These are phyloP conservation scores for Microhierax caerulescens DNA, from an alignment of 2,797 vertebrate species.

Conservation along the genomic window DNA sequence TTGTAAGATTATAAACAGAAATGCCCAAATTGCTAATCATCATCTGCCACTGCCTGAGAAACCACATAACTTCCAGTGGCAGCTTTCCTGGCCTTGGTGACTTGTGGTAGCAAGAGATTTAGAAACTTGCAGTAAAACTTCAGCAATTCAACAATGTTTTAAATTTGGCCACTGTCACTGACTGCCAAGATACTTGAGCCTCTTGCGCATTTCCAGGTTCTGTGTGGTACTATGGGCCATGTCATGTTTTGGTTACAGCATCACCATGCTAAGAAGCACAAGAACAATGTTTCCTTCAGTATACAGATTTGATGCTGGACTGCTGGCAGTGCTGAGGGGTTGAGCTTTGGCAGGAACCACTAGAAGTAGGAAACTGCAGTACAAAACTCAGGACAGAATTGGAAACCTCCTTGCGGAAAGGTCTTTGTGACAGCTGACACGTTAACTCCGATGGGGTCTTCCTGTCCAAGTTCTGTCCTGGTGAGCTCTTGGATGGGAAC, in stretches of 20 bases:
- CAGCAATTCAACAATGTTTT: not conserved
- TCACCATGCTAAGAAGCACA: not conserved
- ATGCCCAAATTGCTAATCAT: not conserved
- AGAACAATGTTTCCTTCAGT: not conserved
- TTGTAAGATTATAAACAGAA: not conserved
- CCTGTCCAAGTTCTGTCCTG: not conserved
- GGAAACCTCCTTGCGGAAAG: not conserved
- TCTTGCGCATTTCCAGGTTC: not conserved
- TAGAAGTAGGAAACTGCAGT: not conserved
- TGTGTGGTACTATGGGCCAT: fast-evolving
- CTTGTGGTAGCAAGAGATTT: not conserved
- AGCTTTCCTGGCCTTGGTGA: not conserved
- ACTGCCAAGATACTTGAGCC: not conserved
- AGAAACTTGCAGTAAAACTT: not conserved
- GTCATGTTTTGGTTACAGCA: not conserved
- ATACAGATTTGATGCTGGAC: not conserved
- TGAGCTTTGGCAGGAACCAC: not conserved
- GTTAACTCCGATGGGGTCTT: not conserved
- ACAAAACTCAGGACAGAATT: not conserved
- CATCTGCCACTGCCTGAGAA: not conserved
- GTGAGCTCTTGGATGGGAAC: not conserved
- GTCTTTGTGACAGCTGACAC: not conserved
- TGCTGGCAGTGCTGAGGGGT: not conserved
- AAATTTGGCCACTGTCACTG: not conserved
- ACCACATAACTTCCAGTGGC: not conserved